phyloP scores from a whole-genome alignment of 2,888 invertebrate species.

The Osedax fenrisi region DNA sequence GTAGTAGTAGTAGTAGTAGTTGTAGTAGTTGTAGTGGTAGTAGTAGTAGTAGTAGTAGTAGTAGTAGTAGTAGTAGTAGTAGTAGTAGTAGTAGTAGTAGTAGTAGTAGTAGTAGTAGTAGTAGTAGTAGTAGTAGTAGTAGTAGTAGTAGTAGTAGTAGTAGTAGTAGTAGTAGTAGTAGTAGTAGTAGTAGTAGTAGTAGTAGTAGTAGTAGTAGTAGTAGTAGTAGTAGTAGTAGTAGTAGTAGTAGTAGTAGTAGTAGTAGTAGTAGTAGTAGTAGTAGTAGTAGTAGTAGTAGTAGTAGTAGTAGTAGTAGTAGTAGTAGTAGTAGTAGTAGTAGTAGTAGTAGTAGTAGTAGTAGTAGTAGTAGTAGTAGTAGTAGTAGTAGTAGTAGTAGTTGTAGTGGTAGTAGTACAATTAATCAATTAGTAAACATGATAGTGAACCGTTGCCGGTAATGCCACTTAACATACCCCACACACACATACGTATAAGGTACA shows the following conservation, averaged over 20 bases:
- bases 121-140: too few relatives aligned
- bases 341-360: neutral
- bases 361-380: neutral
- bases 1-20: neutral
- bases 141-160: too few relatives aligned
- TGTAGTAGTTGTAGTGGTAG: neutral
- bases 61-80: constrained; percentile 2
- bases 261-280: constrained; percentile 2
- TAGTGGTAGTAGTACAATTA: constrained; percentile 2
- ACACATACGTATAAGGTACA: too few relatives aligned
- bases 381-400: neutral
- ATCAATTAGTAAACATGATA: too few relatives aligned
- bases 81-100: too few relatives aligned
- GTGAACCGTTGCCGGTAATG: too few relatives aligned
- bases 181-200: neutral
- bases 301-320: neutral
- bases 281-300: neutral
- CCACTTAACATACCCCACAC: too few relatives aligned
- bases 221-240: constrained; percentile 2
- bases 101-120: too few relatives aligned
- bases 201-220: constrained; percentile 2
- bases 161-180: neutral
- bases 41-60: neutral
- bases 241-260: neutral
- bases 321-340: neutral